Evolutionary conservation across 1,140 invertebrate genomes (phyloP), one percentile per base, ranked within the genome.

Genomic region (Zaprionus inermis): DNA sequence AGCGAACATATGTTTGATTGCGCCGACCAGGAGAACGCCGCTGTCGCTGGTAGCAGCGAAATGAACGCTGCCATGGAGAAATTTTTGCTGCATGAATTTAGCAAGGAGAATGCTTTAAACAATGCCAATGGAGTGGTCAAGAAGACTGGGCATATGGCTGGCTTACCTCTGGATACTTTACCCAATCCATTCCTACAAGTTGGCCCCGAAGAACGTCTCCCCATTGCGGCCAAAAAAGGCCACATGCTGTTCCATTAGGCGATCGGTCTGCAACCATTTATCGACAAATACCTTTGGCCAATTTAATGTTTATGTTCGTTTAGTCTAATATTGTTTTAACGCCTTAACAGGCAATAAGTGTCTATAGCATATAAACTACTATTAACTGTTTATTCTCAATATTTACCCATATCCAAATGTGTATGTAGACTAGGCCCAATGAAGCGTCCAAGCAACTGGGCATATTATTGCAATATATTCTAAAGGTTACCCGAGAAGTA

Each of bases 1-100:
- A 96, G 95, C 1, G 99, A 99, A 89, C 99, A 99, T 93, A 99
- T 99, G 98, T 97, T 99, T 90, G 96, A 97, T 91, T 99, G 98
- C 92, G 94, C 96, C 0, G 93, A 91, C 22, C 91, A 92, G 44
- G 89, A 89, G 9, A 82, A 79, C n/a, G 86, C 58, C n/a, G 52
- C 78, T 79, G 93, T 24, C 78, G 38, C 78, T 12, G 85, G 76
- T 20, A 88, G 63, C 67, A 91, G 55, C 73, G 92, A 66, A 79
- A 77, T 91, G 49, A 85, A 88, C 54, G 81, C 93, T 7, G 91
- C 93, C 24, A 80, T 92, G 41, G 91, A 94, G 61, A 92, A 93
- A 38, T 94, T 93, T 66, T 89, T 94, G 0, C 92, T 93, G n/a
- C 92, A 93, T 76, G 93, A 94, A 59, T 90, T 93, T 72, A 91